Evolutionary conservation across 2,797 vertebrate genomes (phyloP), one percentile per base, ranked within the genome.

Genomic region (Channa striata): DNA sequence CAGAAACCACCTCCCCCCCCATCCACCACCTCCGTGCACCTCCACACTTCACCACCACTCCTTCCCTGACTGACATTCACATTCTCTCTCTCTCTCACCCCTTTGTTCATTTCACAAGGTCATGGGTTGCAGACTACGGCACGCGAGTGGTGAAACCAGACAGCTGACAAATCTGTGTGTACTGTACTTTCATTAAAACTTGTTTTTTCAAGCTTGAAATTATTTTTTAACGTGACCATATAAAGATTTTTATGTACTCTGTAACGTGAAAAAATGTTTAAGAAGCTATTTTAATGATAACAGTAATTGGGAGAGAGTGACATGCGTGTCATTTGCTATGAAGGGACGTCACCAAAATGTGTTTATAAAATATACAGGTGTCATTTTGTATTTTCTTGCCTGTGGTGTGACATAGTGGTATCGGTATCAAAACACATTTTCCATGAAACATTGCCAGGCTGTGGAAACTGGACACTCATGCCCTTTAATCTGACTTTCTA

Each of bases 71-170:
- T 25, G 52, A 17, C 34, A 40, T 8, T 54, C 34, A 37, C 52
- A 39, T 20, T 5, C 23, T 66, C 80, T 71, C 49, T 67, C 63
- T 68, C 68, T 72, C 82, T 70, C 74, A 77, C 62, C 59, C 70
- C 80, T 82, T 82, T 89, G 79, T 85, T 86, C 86, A 78, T 72
- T 85, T 87, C 77, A 86, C 89, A 89, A 90, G 89, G 88, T 91
- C 85, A 82, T 30, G 80, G 77, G 61, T 84, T 81, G 83, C 81
- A 51, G 53, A 73, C 69, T 66, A 59, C 67, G 39, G 65, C 77
- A 72, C 74, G 59, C 60, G 40, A 83, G 61, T 61, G 69, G 49
- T 64, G 68, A 83, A 71, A 78, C 36, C 69, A 72, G 79, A 81
- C 85, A 77, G 75, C 75, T 83, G 84, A 85, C 37, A 20, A 65